Base-by-base conservation (phyloP, 2,888 invertebrate species). In the Drosophila algonquin region DNA sequence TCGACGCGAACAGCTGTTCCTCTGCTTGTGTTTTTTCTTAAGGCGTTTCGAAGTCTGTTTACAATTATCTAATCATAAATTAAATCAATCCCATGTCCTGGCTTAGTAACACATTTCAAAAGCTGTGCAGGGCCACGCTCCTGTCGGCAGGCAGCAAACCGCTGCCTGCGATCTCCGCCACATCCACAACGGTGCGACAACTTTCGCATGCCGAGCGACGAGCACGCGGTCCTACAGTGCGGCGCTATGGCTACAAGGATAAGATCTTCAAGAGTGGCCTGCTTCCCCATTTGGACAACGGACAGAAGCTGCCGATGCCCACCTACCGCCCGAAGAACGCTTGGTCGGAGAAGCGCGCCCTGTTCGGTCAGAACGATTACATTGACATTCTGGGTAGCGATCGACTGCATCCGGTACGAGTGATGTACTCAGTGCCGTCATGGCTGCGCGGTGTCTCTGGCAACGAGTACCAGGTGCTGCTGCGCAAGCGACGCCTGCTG, bases 331-430 rank as follows among this genome's bases (percentile, higher is more conserved):
- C 97, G 3, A 94, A 93, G 76, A 94, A 97, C 92, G 88, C 92
- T 1, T 99, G 98, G 98, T 90, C 93, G 0, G 94, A 95, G 79
- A 95, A 95, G 81, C 94, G 94, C 87, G 97, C 98, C 1, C 91
- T 97, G 0, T 98, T 97, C 93, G 99, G 99, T 0, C 98, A 98
- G 91, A 99, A 99, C 93, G 98, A 99, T 92, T 99, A 98, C 90
- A 98, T 99, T 76, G 98, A 99, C 91, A 98, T 99, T 67, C 93
- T 99, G 58, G 99, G 99, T 2, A 95, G 96, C 89, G 97, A 96
- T 40, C 93, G 94, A 16, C 79, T 96, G 7, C 97, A 98, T 91
- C 98, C 99, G 0, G 95, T 96, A 0, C 95, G 95, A 90, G 94
- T 98, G 14, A 92, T 98, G 14, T 98, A 98, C 89, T 95, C 95